A percentile compares a stretch with the other conserved stretches of the same genome.
Evolutionary conservation across 2,113 vertebrate species (phyloP).

Genomic region (Anhinga anhinga): DNA sequence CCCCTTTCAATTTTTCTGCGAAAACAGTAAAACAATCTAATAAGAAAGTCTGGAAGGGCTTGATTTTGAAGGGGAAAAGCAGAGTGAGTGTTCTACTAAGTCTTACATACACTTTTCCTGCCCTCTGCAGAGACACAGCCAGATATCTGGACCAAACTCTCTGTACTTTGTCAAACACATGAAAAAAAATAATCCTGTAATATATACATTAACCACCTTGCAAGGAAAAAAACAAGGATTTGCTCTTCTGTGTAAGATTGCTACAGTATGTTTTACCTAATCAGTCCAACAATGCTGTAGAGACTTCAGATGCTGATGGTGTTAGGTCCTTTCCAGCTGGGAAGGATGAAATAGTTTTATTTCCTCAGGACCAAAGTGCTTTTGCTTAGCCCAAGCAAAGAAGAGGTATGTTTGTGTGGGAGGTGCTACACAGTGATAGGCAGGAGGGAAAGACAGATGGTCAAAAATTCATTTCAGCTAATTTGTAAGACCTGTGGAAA

Average conservation of each 20-base stretch:
- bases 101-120: neutral
- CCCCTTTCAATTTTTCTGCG: neutral
- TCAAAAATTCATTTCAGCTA: neutral
- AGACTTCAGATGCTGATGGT: neutral
- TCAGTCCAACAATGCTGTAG: neutral
- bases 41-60: neutral
- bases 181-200: neutral
- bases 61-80: neutral
- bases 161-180: neutral
- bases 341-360: neutral
- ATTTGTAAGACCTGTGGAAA: neutral
- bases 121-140: neutral
- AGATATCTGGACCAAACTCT: neutral
- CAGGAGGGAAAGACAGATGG: neutral
- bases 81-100: neutral
- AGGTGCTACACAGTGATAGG: fast-evolving
- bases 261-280: neutral
- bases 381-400: neutral
- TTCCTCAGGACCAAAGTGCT: neutral
- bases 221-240: neutral
- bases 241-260: neutral
- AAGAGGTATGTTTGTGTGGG: fast-evolving
- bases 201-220: neutral
- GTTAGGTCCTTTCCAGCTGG: neutral
- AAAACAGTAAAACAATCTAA: neutral